phyloP scores from a whole-genome alignment of 1,140 invertebrate genomes.

The Apis cerana region DNA sequence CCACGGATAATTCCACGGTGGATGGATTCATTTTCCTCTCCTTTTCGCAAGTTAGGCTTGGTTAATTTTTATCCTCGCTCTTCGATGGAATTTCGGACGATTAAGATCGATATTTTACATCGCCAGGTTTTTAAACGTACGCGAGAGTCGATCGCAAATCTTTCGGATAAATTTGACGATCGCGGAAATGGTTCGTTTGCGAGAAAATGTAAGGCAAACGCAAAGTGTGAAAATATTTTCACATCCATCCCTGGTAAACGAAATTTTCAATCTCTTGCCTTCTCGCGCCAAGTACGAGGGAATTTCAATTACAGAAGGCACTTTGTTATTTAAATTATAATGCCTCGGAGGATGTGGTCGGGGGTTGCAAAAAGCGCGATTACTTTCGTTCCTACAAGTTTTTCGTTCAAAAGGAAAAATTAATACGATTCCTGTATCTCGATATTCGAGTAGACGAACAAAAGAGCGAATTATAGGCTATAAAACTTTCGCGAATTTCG shows the following conservation, averaged over 20 bases:
- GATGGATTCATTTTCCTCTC: background rate
- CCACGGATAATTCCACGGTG: background rate
- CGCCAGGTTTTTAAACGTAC: background rate
- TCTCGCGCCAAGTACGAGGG: background rate
- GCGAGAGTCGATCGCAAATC: background rate
- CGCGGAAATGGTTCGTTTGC: background rate
- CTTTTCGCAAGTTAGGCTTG: background rate
- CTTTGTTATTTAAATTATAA: background rate
- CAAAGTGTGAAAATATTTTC: constrained; percentile 1
- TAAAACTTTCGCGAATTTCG: too few species aligned
- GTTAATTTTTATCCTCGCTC: background rate
- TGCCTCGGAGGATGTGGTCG: too few species aligned
- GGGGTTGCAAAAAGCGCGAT: too few species aligned
- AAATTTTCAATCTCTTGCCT: background rate
- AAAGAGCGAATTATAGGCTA: too few species aligned
- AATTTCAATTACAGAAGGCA: background rate
- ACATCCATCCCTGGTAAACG: background rate
- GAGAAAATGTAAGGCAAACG: background rate
- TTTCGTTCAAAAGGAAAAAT: background rate
- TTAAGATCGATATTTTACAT: background rate
- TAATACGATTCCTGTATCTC: too few species aligned
- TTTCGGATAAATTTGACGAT: background rate
- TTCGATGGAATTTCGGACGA: background rate
- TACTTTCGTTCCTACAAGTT: background rate
- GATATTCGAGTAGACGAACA: too few species aligned